A percentile compares a stretch with the other conserved stretches of the same genome.
These are phyloP conservation scores for Salvator merianae DNA, from an alignment of 2,113 vertebrate genomes.

Conservation along the genomic window DNA sequence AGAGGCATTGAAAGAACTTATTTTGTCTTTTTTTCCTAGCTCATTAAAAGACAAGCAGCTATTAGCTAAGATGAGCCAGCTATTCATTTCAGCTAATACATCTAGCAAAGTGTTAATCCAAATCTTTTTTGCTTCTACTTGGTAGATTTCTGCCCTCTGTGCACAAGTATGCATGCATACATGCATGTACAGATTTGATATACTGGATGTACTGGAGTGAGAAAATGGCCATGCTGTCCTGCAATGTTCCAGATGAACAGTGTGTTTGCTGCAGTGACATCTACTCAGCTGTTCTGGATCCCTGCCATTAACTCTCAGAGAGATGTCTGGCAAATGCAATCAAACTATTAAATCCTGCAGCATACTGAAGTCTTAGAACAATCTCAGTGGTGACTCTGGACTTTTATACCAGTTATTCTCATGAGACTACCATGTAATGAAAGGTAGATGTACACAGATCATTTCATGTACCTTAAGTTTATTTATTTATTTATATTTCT, in stretches of 20 bases:
- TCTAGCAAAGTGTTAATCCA: not conserved
- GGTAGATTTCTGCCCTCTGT: not conserved
- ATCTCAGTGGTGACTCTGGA: not conserved
- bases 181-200: no score
- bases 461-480: no score
- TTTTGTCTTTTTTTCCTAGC: slow-evolving; percentile 3
- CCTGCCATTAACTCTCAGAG: not conserved
- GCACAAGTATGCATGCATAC: no score
- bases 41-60: not conserved
- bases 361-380: not conserved
- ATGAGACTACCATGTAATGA: no score
- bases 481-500: no score
- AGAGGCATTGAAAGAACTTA: slow-evolving; percentile 28
- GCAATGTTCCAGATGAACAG: no score
- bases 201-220: no score
- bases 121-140: not conserved
- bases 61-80: slow-evolving; percentile 15
- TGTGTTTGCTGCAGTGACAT: not conserved
- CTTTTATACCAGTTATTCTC: no score
- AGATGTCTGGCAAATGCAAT: not conserved
- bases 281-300: not conserved
- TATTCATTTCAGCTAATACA: not conserved
- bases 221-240: no score
- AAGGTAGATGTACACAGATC: no score
- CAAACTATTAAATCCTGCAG: not conserved